Conservation (phyloP, 2,113 vertebrate genomes). For the Athene cunicularia region DNA sequence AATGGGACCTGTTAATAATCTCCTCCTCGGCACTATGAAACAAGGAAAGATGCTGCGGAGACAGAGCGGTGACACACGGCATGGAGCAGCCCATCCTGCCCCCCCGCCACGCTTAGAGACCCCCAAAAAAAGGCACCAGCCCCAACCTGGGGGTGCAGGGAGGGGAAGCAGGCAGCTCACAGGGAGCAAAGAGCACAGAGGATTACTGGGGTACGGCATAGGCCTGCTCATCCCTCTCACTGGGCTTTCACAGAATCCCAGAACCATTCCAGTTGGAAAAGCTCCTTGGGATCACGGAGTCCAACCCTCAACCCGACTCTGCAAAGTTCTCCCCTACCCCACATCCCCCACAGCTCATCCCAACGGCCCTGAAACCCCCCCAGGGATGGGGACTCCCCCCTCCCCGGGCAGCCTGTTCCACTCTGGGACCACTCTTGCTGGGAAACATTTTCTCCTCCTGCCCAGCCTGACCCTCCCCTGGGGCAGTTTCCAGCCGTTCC, state of each 20-base stretch:
- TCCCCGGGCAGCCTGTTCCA: too few relatives aligned
- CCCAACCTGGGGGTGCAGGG: neutral
- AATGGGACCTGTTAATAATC: neutral
- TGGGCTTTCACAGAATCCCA: neutral
- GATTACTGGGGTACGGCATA: rapidly evolving
- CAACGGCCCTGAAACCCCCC: too few relatives aligned
- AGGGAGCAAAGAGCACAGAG: neutral
- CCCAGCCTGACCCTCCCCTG: too few relatives aligned
- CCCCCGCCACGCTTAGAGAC: rapidly evolving
- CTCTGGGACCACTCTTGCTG: too few relatives aligned
- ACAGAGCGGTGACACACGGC: neutral
- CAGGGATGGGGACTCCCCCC: too few relatives aligned
- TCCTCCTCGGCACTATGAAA: neutral
- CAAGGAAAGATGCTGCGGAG: neutral
- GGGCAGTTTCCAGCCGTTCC: too few relatives aligned
- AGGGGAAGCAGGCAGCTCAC: neutral
- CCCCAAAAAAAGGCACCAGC: neutral
- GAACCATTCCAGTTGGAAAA: too few relatives aligned
- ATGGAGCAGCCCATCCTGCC: neutral
- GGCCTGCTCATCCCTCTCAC: neutral
- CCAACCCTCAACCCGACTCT: too few relatives aligned
- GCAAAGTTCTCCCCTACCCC: too few relatives aligned
- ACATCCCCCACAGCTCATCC: too few relatives aligned
- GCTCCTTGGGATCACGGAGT: too few relatives aligned
- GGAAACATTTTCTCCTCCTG: too few relatives aligned